Percentiles rank a stretch among this genome's conserved stretches.
phyloP scores from a whole-genome alignment of 2,888 invertebrate species.

The Standfussiana lucernea region DNA sequence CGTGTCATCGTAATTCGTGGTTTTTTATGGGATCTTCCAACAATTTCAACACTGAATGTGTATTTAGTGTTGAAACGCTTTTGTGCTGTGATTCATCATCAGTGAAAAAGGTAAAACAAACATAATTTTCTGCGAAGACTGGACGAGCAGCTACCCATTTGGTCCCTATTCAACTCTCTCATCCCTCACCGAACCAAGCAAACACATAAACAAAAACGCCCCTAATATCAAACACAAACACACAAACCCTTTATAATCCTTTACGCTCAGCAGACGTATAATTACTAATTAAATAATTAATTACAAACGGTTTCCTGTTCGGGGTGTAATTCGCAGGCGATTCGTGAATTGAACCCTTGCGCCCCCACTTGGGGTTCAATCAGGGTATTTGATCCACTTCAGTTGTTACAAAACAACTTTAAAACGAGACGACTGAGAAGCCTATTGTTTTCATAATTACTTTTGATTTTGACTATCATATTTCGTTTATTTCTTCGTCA shows the following conservation, averaged over 20 bases:
- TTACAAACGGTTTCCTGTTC: constrained; percentile 67
- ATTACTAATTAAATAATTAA: constrained; percentile 75
- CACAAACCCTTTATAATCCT: constrained; percentile 61
- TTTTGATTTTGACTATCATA: constrained; percentile 51
- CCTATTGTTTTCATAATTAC: constrained; percentile 42
- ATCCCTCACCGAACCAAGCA: constrained; percentile 27
- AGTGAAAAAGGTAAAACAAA: constrained; percentile 1
- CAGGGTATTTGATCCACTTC: constrained; percentile 61
- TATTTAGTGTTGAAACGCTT: constrained; percentile 17
- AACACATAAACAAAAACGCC: constrained; percentile 45
- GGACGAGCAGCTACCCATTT: neutral
- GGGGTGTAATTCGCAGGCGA: constrained; percentile 54
- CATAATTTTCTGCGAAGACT: neutral
- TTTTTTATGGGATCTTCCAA: constrained; percentile 44
- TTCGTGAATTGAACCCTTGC: constrained; percentile 56
- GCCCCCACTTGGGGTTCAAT: constrained; percentile 45
- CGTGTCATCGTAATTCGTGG: constrained; percentile 48
- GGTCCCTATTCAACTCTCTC: constrained; percentile 9
- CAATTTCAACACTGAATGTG: constrained; percentile 15
- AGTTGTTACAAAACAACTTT: constrained; percentile 60
- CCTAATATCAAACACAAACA: constrained; percentile 55
- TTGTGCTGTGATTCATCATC: constrained; percentile 33
- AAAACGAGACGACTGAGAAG: constrained; percentile 43
- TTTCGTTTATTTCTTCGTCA: constrained; percentile 26
- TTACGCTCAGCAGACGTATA: constrained; percentile 62